phyloP scores from a whole-genome alignment of 2,113 vertebrate genomes.

The Lanius collurio region DNA sequence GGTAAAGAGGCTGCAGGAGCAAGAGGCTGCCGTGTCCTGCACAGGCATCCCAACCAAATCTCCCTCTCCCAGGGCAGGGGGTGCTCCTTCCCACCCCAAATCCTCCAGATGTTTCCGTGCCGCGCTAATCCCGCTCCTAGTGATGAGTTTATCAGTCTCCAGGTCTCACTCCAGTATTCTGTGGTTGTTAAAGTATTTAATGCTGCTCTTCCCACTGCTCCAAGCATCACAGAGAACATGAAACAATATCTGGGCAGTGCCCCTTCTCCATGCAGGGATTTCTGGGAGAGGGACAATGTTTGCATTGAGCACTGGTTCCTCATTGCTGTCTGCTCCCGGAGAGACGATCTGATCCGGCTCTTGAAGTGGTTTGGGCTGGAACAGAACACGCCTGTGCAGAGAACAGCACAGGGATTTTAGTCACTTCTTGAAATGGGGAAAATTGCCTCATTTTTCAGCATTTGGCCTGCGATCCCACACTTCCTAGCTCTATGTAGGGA shows the following conservation, averaged over 20 bases:
- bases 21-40: fast-evolving
- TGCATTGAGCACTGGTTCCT: background rate
- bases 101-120: background rate
- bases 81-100: background rate
- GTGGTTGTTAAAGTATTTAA: background rate
- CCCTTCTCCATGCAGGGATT: background rate
- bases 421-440: slow-evolving; percentile 63
- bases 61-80: background rate
- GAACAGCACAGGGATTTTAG: slow-evolving; percentile 61
- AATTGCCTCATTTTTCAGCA: slow-evolving; percentile 65
- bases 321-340: background rate
- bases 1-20: background rate
- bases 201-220: background rate
- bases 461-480: slow-evolving; percentile 49
- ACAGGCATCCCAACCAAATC: background rate
- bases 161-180: background rate
- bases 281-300: background rate
- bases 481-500: slow-evolving; percentile 58
- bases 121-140: fast-evolving
- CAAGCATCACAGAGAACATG: background rate
- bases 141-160: background rate
- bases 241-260: background rate
- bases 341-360: background rate
- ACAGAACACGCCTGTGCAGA: slow-evolving; percentile 52
- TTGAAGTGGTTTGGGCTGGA: slow-evolving; percentile 62